phyloP scores from a whole-genome alignment of 2,113 vertebrate genomes.

The Pedetes capensis region DNA sequence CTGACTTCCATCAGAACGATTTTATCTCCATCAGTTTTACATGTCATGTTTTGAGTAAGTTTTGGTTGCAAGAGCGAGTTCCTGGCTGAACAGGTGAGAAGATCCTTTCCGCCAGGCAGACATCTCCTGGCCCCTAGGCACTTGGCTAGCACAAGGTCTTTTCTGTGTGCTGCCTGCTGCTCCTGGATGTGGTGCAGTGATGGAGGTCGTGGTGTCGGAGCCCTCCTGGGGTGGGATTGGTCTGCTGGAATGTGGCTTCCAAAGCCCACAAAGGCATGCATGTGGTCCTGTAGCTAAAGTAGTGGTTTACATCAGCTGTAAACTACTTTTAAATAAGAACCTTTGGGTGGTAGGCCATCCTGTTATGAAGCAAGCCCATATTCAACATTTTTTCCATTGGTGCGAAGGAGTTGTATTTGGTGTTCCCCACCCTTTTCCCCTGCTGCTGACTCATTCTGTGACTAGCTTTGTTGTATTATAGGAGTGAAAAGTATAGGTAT shows the following conservation, averaged over 20 bases:
- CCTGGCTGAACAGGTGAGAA: background rate
- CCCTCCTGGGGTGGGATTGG: background rate
- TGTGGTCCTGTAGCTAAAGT: background rate
- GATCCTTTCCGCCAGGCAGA: background rate
- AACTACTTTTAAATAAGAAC: background rate
- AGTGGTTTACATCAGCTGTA: background rate
- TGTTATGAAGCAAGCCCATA: background rate
- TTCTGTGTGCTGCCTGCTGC: background rate
- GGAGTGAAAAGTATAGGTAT: background rate
- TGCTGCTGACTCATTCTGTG: slow-evolving; percentile 42
- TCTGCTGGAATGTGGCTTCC: background rate
- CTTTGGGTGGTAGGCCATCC: background rate
- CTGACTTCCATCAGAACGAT: background rate
- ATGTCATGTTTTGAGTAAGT: background rate
- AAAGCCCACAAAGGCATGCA: background rate
- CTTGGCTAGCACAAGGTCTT: background rate
- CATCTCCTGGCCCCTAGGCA: background rate
- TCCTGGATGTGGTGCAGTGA: background rate
- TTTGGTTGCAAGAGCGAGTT: background rate
- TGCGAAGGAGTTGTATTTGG: background rate
- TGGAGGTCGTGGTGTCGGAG: no score
- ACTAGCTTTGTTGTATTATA: background rate
- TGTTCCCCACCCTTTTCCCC: background rate
- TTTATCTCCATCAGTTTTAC: background rate
- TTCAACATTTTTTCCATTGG: background rate